Conservation (phyloP, 2,797 vertebrate genomes). For the Tolypeutes matacus region DNA sequence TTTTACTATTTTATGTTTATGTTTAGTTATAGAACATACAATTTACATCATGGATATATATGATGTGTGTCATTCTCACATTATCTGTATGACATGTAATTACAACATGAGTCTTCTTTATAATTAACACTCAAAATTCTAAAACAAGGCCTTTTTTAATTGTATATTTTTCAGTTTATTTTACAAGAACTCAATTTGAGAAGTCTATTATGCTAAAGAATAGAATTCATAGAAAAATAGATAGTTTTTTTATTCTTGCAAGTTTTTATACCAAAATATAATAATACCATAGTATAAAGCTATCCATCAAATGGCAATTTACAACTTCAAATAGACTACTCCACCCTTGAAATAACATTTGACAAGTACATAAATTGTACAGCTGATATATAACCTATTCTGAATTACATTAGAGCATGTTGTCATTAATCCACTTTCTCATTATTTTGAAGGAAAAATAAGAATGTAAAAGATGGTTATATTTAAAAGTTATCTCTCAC, state of each 20-base stretch:
- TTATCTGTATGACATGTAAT: neutral
- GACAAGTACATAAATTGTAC: constrained; percentile 58
- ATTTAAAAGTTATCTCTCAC: constrained; percentile 64
- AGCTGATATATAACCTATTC: constrained; percentile 18
- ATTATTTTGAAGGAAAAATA: constrained; percentile 38
- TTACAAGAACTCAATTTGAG: neutral
- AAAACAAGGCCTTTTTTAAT: neutral
- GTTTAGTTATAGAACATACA: neutral
- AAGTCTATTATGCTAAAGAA: neutral
- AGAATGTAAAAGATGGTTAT: neutral
- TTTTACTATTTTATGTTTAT: too few relatives aligned
- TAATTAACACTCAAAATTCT: neutral
- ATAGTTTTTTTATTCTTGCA: constrained; percentile 58
- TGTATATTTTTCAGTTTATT: constrained; percentile 1
- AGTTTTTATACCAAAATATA: constrained; percentile 52
- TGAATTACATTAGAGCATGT: neutral
- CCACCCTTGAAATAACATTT: constrained; percentile 63
- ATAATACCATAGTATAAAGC: constrained; percentile 53
- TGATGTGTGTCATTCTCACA: neutral
- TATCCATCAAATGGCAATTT: constrained; percentile 68
- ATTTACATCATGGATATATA: neutral
- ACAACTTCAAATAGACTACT: constrained; percentile 59
- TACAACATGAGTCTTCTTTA: neutral
- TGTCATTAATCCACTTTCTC: constrained; percentile 15
- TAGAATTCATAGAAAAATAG: neutral